Evolutionary conservation across 2,113 vertebrate genomes (phyloP).

Genomic region (Numenius arquata): DNA sequence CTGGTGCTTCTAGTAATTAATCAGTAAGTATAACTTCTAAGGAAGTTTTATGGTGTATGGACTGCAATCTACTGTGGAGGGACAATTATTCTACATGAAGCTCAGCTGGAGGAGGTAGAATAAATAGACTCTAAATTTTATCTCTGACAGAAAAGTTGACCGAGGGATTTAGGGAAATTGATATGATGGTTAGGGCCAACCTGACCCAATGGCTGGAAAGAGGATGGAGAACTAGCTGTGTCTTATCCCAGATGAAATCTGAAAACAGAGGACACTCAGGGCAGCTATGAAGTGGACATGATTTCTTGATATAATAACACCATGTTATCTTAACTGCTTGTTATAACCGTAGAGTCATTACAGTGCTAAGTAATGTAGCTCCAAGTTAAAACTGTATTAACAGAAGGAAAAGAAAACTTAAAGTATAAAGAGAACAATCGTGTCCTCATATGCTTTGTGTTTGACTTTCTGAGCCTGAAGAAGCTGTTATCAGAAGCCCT

Average conservation of each 20-base stretch:
- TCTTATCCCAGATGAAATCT: neutral
- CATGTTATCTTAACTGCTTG: neutral
- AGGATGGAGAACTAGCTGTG: neutral
- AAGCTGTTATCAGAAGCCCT: neutral
- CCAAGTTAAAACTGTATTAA: neutral
- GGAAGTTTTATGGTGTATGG: conserved; percentile 2
- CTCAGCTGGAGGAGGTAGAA: neutral
- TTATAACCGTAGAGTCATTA: neutral
- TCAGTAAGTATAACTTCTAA: conserved; percentile 2
- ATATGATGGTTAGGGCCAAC: neutral
- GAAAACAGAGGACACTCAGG: neutral
- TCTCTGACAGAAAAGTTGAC: neutral
- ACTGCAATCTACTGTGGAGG: neutral
- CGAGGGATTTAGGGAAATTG: conserved; percentile 17
- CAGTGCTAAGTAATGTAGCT: neutral
- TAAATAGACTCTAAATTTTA: conserved; percentile 31
- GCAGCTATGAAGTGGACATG: neutral
- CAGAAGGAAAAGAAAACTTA: neutral
- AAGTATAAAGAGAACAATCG: neutral
- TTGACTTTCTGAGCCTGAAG: neutral
- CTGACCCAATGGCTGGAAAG: neutral
- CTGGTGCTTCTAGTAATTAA: neutral
- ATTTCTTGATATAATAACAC: neutral
- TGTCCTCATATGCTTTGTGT: neutral
- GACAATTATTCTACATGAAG: neutral